Evolutionary conservation across 2,888 invertebrate genomes (phyloP).

Genomic region (Amblyjoppa proteus): DNA sequence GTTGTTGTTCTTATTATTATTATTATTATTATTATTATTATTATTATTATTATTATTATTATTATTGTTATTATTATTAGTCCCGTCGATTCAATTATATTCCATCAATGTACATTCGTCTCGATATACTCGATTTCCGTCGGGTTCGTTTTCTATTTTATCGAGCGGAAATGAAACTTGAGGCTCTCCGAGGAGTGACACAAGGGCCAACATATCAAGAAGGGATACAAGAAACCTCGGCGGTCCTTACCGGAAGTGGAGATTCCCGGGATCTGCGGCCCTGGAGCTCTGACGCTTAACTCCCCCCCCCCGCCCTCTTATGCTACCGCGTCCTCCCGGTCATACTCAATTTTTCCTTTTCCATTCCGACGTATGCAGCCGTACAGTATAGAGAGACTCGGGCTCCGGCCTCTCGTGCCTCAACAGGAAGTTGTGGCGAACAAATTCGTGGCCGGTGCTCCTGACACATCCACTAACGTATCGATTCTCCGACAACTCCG

Average conservation of each 20-base stretch:
- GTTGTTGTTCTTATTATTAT: too few species aligned
- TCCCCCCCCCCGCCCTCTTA: background rate
- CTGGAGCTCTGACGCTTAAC: background rate
- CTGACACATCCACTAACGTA: constrained; percentile 49
- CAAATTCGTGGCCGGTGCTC: constrained; percentile 47
- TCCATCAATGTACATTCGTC: background rate
- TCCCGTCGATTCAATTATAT: background rate
- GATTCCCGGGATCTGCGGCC: constrained; percentile 2
- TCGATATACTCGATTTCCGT: constrained; percentile 20
- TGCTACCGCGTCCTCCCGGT: background rate
- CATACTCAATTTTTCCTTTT: constrained; percentile 33
- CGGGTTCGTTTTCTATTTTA: constrained; percentile 2
- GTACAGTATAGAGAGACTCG: constrained; percentile 4
- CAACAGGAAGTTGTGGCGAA: constrained; percentile 45
- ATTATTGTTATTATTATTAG: background rate
- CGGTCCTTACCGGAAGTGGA: constrained; percentile 9
- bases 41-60: background rate
- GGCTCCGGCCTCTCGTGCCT: constrained; percentile 24
- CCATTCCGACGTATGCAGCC: constrained; percentile 30
- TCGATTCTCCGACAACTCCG: constrained; percentile 37
- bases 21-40: too few species aligned
- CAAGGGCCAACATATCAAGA: constrained; percentile 12
- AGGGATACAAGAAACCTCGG: constrained; percentile 19
- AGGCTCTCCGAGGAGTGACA: constrained; percentile 13
- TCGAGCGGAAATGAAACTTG: constrained; percentile 35